Percentiles rank a stretch among this genome's conserved stretches.
These are phyloP conservation scores for Callipepla squamata DNA, from an alignment of 2,113 vertebrate genomes.

Conservation along the genomic window DNA sequence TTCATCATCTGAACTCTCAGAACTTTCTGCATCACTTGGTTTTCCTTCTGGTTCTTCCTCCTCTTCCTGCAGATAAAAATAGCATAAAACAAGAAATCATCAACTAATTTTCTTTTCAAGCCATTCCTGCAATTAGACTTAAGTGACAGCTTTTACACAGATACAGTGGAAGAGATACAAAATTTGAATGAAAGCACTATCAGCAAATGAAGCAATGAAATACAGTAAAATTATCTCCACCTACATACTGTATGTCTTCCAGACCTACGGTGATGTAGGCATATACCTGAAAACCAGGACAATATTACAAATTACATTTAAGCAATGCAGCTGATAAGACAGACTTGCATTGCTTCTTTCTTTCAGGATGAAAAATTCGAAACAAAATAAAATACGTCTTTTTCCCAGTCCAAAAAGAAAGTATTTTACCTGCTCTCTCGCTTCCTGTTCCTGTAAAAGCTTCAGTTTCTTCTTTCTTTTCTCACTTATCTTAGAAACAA, in stretches of 20 bases:
- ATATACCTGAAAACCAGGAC: neutral
- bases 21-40: conserved; percentile 93
- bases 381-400: neutral
- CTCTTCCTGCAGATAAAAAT: conserved; percentile 80
- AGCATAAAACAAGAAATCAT: conserved; percentile 46
- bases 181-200: neutral
- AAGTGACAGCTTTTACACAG: neutral
- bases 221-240: neutral
- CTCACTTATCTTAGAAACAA: conserved; percentile 93
- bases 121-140: neutral
- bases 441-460: conserved; percentile 80
- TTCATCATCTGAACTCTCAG: conserved; percentile 94
- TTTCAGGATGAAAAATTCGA: neutral
- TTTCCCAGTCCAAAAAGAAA: neutral
- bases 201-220: neutral
- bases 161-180: neutral
- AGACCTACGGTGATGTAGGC: neutral
- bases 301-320: neutral
- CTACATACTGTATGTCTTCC: neutral
- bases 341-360: neutral
- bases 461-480: conserved; percentile 91
- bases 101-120: neutral
- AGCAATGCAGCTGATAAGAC: neutral
- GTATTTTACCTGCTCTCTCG: conserved; percentile 75
- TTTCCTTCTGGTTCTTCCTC: conserved; percentile 92